Base-by-base conservation (phyloP, 2,113 vertebrate species). In the Sorex araneus region DNA sequence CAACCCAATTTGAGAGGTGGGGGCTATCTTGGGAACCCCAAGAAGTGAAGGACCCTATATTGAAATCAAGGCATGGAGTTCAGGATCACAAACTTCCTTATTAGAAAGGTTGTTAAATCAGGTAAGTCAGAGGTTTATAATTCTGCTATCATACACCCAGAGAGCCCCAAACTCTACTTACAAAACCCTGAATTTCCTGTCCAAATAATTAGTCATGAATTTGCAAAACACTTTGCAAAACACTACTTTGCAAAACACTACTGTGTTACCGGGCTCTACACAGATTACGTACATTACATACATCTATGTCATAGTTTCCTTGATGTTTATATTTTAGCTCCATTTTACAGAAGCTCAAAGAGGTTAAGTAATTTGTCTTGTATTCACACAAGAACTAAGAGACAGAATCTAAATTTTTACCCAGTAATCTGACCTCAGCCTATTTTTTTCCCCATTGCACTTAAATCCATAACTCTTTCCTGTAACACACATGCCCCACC, bases 51-150 rank as follows among this genome's bases (percentile, higher is more conserved):
- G 86, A 40, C 25, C 6, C 25, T 13, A 9, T 47, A 69, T n/a
- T 40, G 75, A 78, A 84, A 80, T n/a, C 90, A 86, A 95, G 27
- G 32, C 66, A 90, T 89, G 77, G 40, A 70, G 66, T 6, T 79
- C 60, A 19, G 7, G 60, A 19, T 57, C 23, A 30, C 45, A 69
- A 32, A 25, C 8, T 81, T 74, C 45, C 71, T 80, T 67, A 50
- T 92, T 88, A 81, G 76, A 16, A 63, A 95, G 74, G 4, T 28
- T 63, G 8, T 25, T 87, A 50, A 87, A 11, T 76, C 30, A 54
- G 36, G 47, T 75, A 64, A 85, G 4, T n/a, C 47, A 91, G 64
- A 74, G 45, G 47, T 57, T 75, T 79, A 18, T 30, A 64, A 66
- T 91, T 94, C 81, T 87, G 57, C 47, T 71, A 45, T 21, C 81